phyloP scores from a whole-genome alignment of 2,113 vertebrate species.

The Apistogramma diplotaenia region DNA sequence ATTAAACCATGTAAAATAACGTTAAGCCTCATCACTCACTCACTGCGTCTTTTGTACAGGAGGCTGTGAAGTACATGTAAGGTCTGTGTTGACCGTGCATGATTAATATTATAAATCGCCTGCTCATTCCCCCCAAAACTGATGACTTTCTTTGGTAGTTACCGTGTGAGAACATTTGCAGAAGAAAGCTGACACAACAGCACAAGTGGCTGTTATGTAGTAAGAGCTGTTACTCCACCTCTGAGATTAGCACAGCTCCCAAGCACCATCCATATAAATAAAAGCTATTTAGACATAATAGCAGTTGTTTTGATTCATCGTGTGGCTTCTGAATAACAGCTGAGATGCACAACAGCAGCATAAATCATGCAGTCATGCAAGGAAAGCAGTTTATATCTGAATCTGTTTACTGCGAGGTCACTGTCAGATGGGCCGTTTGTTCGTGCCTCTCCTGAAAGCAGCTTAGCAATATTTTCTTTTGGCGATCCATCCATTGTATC shows the following conservation, averaged over 20 bases:
- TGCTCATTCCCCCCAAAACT: accelerated
- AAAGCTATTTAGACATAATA: not conserved
- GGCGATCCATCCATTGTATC: not conserved
- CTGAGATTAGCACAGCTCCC: not conserved
- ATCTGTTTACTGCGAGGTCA: not conserved
- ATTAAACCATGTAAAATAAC: not conserved
- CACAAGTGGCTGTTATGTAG: not conserved
- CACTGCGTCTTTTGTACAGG: not conserved
- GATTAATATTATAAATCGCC: not conserved
- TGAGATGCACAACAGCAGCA: not conserved
- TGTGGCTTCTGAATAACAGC: not conserved
- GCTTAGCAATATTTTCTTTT: not conserved
- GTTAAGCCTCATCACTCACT: not conserved
- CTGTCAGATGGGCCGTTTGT: accelerated
- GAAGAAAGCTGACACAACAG: not conserved
- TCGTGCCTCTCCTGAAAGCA: not conserved
- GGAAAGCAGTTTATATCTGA: not conserved
- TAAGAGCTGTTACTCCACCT: not conserved
- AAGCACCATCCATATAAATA: constrained; percentile 3
- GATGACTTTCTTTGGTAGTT: not conserved
- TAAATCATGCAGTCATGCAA: not conserved
- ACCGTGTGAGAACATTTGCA: not conserved
- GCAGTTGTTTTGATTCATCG: not conserved
- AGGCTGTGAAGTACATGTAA: not conserved
- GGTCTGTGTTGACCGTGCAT: not conserved